Base-by-base conservation (phyloP, 2,113 vertebrate species). In the Larimichthys crocea region DNA sequence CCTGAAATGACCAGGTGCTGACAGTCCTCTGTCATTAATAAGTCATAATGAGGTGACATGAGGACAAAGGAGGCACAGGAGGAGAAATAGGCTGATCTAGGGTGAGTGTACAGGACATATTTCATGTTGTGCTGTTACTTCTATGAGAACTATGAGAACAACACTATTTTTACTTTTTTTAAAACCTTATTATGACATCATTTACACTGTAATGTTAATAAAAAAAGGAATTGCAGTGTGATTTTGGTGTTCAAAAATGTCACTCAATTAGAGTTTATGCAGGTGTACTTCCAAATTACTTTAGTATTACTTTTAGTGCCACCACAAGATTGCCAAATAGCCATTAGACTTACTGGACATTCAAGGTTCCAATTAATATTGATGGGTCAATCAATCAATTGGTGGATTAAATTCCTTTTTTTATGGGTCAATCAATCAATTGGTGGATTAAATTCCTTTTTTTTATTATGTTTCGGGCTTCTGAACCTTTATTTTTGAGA, bases 1-100 rank as follows among this genome's bases (percentile, higher is more conserved):
- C 20, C 35, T 63, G 59, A 85, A 86, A 89, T 91, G 80, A 79
- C 52, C 67, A 76, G 74, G 76, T 84, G 89, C 80, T 70, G 84
- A 91, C 88, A 84, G 67, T 20, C 57, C 20, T 66, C 62, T 50
- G 71, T 83, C 74, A 77, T 74, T 74, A 76, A 76, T 64, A 63
- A 76, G 68, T 14, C 24, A 74, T 76, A 74, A 63, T 59, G 77
- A 40, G 70, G 68, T 67, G 68, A 74, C 66, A 82, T 55, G 75
- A 73, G 57, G 63, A 73, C 70, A 52, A 64, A 57, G 53, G 35
- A 71, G 42, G 19, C 42, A 50, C 17, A 55, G 14, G 31, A 44
- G 62, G 60, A 78, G 57, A 73, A 14, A 20, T n/a, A 74, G 31
- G 26, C 40, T 3, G 26, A 22, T 56, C 26, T 7, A 7, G 2